Evolutionary conservation across 2,113 vertebrate genomes (phyloP).

Genomic region (Tapirus terrestris): DNA sequence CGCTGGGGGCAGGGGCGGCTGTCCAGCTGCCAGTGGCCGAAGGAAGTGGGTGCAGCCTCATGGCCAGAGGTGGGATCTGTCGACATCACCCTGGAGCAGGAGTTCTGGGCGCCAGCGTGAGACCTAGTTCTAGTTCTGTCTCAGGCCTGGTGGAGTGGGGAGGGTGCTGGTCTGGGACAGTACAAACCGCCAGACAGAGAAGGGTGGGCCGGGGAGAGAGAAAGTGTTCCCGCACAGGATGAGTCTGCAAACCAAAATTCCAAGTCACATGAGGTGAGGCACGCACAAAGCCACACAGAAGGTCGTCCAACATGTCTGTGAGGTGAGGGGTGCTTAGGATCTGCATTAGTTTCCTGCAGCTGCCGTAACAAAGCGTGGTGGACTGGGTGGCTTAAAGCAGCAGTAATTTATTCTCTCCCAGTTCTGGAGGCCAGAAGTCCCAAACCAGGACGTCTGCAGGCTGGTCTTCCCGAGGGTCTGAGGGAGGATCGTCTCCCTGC

Average conservation of each 20-base stretch:
- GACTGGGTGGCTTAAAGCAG: not conserved
- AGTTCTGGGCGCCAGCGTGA: not conserved
- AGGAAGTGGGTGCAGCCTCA: not conserved
- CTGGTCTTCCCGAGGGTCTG: not conserved
- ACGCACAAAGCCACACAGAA: not conserved
- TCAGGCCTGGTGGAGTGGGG: not conserved
- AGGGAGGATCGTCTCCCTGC: no score
- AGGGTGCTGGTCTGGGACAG: not conserved
- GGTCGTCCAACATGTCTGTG: no score
- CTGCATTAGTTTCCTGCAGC: not conserved
- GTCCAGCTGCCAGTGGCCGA: not conserved
- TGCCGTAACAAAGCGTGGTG: fast-evolving
- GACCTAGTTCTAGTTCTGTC: not conserved
- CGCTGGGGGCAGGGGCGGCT: not conserved
- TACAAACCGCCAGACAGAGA: not conserved
- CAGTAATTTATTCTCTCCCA: not conserved
- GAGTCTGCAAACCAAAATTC: not conserved
- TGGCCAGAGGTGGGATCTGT: not conserved
- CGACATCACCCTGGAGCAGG: not conserved
- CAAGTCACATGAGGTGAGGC: no score
- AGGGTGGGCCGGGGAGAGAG: not conserved
- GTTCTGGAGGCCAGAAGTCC: not conserved
- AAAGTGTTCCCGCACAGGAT: fast-evolving
- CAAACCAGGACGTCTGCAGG: not conserved
- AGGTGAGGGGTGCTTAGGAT: not conserved